Evolutionary conservation across 2,113 vertebrate genomes (phyloP).

Genomic region (Girardinichthys multiradiatus): DNA sequence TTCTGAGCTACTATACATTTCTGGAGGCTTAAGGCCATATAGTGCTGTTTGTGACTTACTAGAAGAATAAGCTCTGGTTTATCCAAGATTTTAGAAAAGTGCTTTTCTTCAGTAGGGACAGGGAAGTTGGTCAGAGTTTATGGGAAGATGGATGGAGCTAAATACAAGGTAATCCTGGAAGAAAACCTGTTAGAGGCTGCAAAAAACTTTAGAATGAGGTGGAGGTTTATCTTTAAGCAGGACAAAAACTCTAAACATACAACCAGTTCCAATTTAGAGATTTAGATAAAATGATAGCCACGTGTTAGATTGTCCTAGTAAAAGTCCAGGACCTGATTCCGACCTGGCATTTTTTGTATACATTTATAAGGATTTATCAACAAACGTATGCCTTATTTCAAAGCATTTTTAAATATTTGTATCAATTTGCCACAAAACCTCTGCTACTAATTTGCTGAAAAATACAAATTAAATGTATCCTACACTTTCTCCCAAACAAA

Average conservation of each 20-base stretch:
- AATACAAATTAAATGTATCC: neutral
- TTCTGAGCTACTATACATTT: constrained; percentile 35
- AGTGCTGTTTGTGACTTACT: neutral
- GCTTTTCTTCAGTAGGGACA: neutral
- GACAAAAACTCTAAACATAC: no score
- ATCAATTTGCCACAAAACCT: neutral
- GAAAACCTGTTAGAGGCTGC: neutral
- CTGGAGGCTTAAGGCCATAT: constrained; percentile 15
- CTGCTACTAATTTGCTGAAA: neutral
- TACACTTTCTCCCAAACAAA: neutral
- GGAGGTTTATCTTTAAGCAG: no score
- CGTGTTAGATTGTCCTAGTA: no score
- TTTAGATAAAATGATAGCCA: no score
- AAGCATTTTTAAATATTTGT: neutral
- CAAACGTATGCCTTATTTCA: neutral
- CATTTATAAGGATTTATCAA: neutral
- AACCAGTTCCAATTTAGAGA: no score
- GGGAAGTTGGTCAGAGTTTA: neutral
- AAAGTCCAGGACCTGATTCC: neutral
- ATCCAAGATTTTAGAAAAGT: neutral
- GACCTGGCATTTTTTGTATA: neutral
- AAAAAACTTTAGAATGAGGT: neutral
- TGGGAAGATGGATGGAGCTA: neutral
- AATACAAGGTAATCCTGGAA: neutral
- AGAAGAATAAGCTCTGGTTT: neutral